phyloP scores from a whole-genome alignment of 2,113 vertebrate species.

The Anolis carolinensis region DNA sequence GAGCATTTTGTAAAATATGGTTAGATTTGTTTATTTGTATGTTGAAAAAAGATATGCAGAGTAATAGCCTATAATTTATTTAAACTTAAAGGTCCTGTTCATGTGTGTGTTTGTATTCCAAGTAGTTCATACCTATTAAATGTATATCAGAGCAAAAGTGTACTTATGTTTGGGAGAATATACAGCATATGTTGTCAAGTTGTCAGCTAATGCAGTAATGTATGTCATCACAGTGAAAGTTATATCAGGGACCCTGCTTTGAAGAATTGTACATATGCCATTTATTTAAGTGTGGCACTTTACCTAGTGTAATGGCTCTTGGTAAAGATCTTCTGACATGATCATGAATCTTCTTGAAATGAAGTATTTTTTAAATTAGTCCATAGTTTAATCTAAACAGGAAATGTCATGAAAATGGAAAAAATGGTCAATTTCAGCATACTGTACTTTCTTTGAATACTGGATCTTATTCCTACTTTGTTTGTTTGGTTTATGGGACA shows the following conservation, averaged over 20 bases:
- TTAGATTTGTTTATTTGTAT: no score
- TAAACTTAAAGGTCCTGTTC: no score
- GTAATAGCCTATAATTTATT: no score
- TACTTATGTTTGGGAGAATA: no score
- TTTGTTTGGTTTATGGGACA: neutral
- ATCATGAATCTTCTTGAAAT: slow-evolving; percentile 48
- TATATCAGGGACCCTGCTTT: slow-evolving; percentile 13
- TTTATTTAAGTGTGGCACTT: slow-evolving; percentile 52
- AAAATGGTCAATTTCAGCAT: slow-evolving; percentile 34
- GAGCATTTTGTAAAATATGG: no score
- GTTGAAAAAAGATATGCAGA: no score
- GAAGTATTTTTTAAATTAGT: slow-evolving; percentile 50
- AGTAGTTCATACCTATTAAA: no score
- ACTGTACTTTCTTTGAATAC: neutral
- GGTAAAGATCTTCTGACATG: slow-evolving; percentile 38
- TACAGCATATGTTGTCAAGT: neutral
- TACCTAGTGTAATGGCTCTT: slow-evolving; percentile 55
- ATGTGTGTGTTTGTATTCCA: no score
- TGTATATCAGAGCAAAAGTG: no score
- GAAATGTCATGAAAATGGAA: slow-evolving; percentile 37
- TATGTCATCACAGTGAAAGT: neutral
- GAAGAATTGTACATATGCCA: slow-evolving; percentile 39
- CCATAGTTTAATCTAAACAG: slow-evolving; percentile 48
- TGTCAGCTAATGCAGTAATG: neutral
- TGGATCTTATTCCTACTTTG: neutral